These are phyloP conservation scores for Dryobates pubescens DNA, from an alignment of 2,797 vertebrate species.

Conservation along the genomic window DNA sequence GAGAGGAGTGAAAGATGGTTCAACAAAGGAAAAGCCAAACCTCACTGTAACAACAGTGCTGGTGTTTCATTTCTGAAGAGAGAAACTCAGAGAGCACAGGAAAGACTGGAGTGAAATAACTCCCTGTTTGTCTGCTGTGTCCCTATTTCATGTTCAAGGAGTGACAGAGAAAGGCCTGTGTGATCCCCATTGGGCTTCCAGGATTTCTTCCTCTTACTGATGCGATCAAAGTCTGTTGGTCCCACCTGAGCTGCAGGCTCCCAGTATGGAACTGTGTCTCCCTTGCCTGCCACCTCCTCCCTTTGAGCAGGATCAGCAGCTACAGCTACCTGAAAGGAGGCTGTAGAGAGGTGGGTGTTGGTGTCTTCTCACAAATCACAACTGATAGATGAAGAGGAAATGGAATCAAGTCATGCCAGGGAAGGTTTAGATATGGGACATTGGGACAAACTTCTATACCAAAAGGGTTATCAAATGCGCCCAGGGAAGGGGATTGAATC, in stretches of 20 bases:
- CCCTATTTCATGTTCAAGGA: neutral
- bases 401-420: no score
- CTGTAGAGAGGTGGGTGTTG: no score
- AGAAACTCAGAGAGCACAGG: neutral
- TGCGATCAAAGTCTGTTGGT: no score
- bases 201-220: neutral
- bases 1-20: neutral
- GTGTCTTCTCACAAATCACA: no score
- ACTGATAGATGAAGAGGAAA: no score
- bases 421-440: no score
- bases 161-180: neutral
- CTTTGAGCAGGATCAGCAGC: neutral
- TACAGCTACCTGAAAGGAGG: no score
- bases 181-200: accelerated
- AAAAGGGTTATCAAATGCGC: no score
- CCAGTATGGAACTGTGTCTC: neutral
- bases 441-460: no score
- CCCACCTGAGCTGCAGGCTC: neutral
- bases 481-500: no score
- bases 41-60: neutral
- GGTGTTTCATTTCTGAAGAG: neutral
- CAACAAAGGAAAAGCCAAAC: neutral
- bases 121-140: neutral
- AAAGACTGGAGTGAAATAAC: neutral
- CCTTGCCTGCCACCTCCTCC: neutral